Conservation (phyloP, 2,888 invertebrate genomes). For the Allolobophora icterica region DNA sequence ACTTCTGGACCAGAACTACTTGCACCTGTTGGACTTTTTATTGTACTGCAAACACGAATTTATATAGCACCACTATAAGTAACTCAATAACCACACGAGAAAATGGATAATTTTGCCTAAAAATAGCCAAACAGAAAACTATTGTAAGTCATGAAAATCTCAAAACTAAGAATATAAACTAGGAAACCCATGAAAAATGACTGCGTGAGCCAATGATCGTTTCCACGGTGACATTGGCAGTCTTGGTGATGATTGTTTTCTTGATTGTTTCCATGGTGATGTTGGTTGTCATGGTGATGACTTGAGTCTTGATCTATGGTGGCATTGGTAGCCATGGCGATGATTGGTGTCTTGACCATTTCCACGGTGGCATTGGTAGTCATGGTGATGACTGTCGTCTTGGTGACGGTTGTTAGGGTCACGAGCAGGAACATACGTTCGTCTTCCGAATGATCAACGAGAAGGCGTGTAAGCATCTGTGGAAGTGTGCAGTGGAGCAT, state of each 20-base stretch:
- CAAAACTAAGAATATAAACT: no score
- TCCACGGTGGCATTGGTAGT: not conserved
- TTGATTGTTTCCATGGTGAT: not conserved
- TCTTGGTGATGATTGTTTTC: not conserved
- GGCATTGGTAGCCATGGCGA: not conserved
- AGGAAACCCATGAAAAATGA: not conserved
- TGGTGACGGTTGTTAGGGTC: slow-evolving; percentile 69
- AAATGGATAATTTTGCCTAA: no score
- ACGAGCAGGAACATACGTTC: slow-evolving; percentile 97
- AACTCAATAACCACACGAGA: no score
- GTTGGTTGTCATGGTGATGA: not conserved
- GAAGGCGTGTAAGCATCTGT: slow-evolving; percentile 97
- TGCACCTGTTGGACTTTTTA: no score
- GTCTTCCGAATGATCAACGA: slow-evolving; percentile 93
- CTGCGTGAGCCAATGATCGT: no score
- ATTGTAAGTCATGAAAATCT: no score
- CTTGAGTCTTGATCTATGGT: no score
- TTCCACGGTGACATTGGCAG: not conserved
- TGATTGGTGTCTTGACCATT: not conserved
- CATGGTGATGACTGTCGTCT: not conserved
- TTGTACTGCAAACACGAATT: no score
- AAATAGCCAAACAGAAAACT: no score
- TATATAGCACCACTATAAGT: no score
- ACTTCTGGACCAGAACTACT: no score
- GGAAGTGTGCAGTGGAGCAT: slow-evolving; percentile 99